Evolutionary conservation across 2,113 vertebrate species (phyloP).

Genomic region (Sciurus niger): DNA sequence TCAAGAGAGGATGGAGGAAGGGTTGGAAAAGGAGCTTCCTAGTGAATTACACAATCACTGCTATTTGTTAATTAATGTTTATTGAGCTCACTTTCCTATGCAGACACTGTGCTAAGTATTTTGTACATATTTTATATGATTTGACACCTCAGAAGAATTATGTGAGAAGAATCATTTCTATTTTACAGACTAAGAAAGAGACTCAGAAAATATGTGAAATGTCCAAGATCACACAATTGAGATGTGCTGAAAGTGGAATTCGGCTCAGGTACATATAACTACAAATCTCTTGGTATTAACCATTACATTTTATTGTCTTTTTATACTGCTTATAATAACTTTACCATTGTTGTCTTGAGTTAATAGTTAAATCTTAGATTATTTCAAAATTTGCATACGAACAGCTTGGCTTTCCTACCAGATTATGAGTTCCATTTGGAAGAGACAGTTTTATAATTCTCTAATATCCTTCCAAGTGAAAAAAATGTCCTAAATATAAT

Average conservation of each 20-base stretch:
- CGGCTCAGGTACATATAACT: neutral
- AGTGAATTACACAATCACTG: slow-evolving; percentile 2
- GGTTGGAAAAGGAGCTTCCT: neutral
- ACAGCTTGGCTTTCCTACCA: slow-evolving; percentile 13
- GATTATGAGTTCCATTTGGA: slow-evolving; percentile 1
- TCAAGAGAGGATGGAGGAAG: neutral
- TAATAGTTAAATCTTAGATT: slow-evolving; percentile 45
- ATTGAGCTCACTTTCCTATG: slow-evolving; percentile 4
- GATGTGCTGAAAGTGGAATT: neutral
- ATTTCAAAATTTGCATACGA: slow-evolving; percentile 30
- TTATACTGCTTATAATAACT: neutral
- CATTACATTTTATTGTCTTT: neutral
- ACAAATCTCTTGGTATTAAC: neutral
- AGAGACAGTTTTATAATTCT: slow-evolving; percentile 52
- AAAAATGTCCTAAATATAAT: slow-evolving; percentile 67
- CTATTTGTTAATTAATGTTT: slow-evolving; percentile 46
- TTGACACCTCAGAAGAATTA: neutral
- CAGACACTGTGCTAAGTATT: neutral
- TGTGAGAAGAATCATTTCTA: neutral
- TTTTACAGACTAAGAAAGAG: slow-evolving; percentile 37
- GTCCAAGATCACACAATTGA: neutral
- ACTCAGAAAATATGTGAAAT: neutral
- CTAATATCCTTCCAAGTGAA: slow-evolving; percentile 43
- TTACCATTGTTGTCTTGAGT: slow-evolving; percentile 12
- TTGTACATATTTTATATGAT: slow-evolving; percentile 17